Percentiles rank a stretch among this genome's conserved stretches.
These are phyloP conservation scores for Gastrophryne carolinensis DNA, from an alignment of 2,797 vertebrate species.

Conservation along the genomic window DNA sequence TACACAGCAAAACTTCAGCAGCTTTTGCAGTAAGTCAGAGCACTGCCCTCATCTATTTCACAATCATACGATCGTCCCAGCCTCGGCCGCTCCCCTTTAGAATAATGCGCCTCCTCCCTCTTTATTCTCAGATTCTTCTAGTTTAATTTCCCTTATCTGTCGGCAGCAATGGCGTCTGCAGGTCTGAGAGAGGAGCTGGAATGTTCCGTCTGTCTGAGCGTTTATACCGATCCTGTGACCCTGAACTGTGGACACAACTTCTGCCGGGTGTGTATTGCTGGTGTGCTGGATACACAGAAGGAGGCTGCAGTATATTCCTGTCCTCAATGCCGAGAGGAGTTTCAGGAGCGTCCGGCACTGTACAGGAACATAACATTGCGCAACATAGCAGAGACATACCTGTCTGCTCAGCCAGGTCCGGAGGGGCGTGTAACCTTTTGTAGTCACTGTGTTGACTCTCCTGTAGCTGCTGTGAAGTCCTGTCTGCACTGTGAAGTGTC, in stretches of 20 bases:
- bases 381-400: background rate
- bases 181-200: too few relatives aligned
- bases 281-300: background rate
- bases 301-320: background rate
- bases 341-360: background rate
- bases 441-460: constrained; percentile 49
- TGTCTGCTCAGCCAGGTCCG: background rate
- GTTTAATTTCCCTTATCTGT: background rate
- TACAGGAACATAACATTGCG: background rate
- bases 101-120: too few relatives aligned
- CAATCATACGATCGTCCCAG: too few relatives aligned
- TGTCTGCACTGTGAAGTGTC: constrained; percentile 71
- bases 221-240: background rate
- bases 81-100: too few relatives aligned
- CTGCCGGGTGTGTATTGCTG: background rate
- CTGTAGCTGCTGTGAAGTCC: constrained; percentile 60
- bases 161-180: too few relatives aligned
- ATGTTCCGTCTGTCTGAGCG: background rate
- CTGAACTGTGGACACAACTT: background rate
- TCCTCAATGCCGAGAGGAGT: background rate
- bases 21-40: too few relatives aligned
- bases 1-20: too few relatives aligned
- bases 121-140: too few relatives aligned
- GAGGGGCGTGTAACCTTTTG: background rate
- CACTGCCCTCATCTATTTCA: too few relatives aligned